Evolutionary conservation across 2,797 vertebrate genomes (phyloP).

Genomic region (Myiothlypis chrysogaster): DNA sequence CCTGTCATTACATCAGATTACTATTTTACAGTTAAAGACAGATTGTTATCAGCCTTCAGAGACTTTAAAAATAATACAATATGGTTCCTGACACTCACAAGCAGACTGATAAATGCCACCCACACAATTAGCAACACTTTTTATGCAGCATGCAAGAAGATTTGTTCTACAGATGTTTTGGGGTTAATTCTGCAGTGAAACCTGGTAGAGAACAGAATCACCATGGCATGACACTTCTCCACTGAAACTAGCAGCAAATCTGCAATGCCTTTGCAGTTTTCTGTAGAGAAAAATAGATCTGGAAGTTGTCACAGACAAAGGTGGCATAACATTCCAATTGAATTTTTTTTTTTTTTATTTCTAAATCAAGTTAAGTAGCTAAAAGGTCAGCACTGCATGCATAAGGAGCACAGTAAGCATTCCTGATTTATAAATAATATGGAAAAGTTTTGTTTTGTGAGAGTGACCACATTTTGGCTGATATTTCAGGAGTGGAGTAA

Average conservation of each 20-base stretch:
- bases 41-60: constrained; percentile 34
- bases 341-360: neutral
- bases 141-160: neutral
- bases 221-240: neutral
- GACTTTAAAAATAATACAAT: constrained; percentile 37
- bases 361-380: neutral
- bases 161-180: constrained; percentile 25
- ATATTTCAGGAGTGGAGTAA: neutral
- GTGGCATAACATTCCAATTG: neutral
- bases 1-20: constrained; percentile 25
- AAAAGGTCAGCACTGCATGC: neutral
- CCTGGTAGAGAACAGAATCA: neutral
- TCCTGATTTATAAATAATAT: neutral
- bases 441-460: neutral
- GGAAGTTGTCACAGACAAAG: neutral
- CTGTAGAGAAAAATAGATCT: neutral
- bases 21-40: constrained; percentile 40
- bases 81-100: constrained; percentile 31
- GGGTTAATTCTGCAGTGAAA: constrained; percentile 20
- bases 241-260: neutral
- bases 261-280: neutral
- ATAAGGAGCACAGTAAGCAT: neutral
- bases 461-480: neutral
- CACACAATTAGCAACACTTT: neutral
- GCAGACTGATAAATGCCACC: constrained; percentile 43